These are phyloP conservation scores for Pedionomus torquatus DNA, from an alignment of 2,113 vertebrate species.

Conservation along the genomic window DNA sequence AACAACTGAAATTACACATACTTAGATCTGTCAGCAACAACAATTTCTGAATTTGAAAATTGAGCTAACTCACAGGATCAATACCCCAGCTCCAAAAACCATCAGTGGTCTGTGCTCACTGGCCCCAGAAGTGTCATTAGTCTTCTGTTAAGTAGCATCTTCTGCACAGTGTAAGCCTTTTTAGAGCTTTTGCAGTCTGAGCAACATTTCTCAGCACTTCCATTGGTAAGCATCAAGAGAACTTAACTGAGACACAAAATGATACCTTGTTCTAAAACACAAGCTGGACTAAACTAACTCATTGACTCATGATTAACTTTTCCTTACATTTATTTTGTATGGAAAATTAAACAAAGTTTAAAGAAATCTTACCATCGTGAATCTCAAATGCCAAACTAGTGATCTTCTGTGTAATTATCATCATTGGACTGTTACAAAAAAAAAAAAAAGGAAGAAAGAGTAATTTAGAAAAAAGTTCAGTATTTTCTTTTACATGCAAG, in stretches of 20 bases:
- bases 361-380: conserved; percentile 89
- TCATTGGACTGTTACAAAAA: conserved; percentile 88
- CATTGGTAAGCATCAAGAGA: neutral
- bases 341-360: neutral
- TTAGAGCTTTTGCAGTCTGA: neutral
- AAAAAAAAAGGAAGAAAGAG: conserved; percentile 23
- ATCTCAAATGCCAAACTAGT: conserved; percentile 97
- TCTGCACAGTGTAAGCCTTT: neutral
- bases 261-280: neutral
- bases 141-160: neutral
- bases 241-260: neutral
- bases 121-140: neutral
- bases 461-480: neutral
- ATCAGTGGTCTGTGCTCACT: neutral
- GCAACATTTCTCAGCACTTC: neutral
- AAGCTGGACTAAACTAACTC: neutral
- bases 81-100: neutral
- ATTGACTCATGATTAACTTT: neutral
- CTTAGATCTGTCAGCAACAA: neutral
- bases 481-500: neutral
- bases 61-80: neutral
- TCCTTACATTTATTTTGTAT: neutral
- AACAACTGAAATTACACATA: neutral
- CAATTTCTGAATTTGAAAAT: neutral
- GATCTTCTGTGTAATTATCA: conserved; percentile 99